Conservation (phyloP, 2,113 vertebrate genomes). For the Tauraco erythrolophus region DNA sequence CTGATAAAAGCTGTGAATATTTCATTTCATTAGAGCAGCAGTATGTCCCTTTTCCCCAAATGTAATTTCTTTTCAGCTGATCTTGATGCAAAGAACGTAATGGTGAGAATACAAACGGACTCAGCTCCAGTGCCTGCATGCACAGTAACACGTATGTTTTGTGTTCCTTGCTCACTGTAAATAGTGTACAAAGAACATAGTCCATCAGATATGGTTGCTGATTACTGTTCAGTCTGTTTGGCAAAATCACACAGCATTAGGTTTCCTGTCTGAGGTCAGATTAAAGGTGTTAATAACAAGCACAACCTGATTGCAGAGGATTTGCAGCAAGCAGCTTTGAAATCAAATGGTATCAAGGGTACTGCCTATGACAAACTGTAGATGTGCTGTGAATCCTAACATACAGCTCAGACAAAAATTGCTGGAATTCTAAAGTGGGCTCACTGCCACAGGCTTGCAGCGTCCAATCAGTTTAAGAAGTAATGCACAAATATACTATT, state of each 20-base stretch:
- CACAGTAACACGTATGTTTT: background rate
- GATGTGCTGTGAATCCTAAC: constrained; percentile 30
- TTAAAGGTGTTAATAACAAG: constrained; percentile 51
- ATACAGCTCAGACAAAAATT: background rate
- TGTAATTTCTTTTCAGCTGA: background rate
- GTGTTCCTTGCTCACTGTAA: background rate
- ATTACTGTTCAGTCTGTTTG: constrained; percentile 21
- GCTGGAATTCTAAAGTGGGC: background rate
- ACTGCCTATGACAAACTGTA: background rate
- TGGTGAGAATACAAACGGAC: background rate
- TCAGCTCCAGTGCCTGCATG: background rate
- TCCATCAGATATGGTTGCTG: constrained; percentile 12
- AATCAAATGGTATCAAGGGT: constrained; percentile 3
- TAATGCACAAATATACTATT: background rate
- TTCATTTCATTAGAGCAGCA: background rate
- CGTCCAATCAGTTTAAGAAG: background rate
- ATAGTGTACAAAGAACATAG: constrained; percentile 18
- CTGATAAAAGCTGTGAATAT: background rate
- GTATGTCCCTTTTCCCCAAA: background rate
- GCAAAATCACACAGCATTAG: background rate
- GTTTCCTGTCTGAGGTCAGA: constrained; percentile 50
- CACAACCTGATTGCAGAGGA: constrained; percentile 46
- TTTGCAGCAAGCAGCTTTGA: constrained; percentile 65
- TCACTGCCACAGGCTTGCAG: background rate
- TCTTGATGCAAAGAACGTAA: background rate